Percentiles rank a stretch among this genome's conserved stretches.
phyloP scores from a whole-genome alignment of 2,797 vertebrate genomes.

The Diceros bicornis region DNA sequence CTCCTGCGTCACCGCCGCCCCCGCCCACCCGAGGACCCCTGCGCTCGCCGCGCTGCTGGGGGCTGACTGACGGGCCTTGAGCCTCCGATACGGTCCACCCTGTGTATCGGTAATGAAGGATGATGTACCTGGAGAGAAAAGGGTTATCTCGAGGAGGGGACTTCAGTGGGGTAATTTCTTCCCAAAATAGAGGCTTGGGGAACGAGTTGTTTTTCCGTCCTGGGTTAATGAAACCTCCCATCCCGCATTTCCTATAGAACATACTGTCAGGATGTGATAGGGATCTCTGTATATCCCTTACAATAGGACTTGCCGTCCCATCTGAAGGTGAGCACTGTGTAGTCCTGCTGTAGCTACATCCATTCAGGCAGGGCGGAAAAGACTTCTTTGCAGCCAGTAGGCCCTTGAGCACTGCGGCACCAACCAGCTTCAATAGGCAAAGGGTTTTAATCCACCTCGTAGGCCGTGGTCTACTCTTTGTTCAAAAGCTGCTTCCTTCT shows the following conservation, averaged over 20 bases:
- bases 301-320: neutral
- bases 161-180: neutral
- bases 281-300: neutral
- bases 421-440: neutral
- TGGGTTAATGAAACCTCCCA: neutral
- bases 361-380: neutral
- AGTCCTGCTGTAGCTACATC: neutral
- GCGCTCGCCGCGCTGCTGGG: accelerated
- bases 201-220: neutral
- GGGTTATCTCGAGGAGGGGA: neutral
- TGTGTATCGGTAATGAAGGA: neutral
- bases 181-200: neutral
- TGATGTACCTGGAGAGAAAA: neutral
- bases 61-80: neutral
- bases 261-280: neutral
- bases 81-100: neutral
- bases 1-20: conserved; percentile 43
- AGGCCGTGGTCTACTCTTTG: neutral
- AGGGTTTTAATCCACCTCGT: neutral
- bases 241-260: neutral
- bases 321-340: neutral
- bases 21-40: neutral
- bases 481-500: neutral
- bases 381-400: neutral
- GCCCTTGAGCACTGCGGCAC: neutral